A percentile compares a stretch with the other conserved stretches of the same genome.
Evolutionary conservation across 2,113 vertebrate genomes (phyloP).

Genomic region (Boulengeromyrus knoepffleri): DNA sequence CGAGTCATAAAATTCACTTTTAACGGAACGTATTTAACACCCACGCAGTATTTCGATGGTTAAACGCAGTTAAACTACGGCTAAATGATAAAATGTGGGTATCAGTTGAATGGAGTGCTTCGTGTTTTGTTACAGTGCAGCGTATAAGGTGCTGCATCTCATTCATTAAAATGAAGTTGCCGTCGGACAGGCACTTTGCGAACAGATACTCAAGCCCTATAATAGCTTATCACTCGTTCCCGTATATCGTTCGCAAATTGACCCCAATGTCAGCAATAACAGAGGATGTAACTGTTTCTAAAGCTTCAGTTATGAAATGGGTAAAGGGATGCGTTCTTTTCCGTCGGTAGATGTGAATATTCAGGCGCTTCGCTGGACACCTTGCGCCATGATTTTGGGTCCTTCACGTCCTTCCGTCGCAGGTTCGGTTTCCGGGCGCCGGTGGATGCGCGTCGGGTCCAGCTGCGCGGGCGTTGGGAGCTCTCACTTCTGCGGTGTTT

Average conservation of each 20-base stretch:
- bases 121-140: not conserved
- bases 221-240: not conserved
- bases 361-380: conserved; percentile 30
- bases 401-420: conserved; percentile 23
- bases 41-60: not conserved
- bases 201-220: not conserved
- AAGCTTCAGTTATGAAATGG: not conserved
- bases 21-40: not conserved
- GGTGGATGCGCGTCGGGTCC: not conserved
- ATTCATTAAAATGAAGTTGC: not conserved
- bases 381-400: conserved; percentile 8
- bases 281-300: not conserved
- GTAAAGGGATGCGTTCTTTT: not conserved
- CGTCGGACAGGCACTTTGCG: not conserved
- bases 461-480: not conserved
- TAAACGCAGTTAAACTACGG: not conserved
- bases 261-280: not conserved
- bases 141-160: not conserved
- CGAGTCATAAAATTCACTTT: not conserved
- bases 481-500: not conserved
- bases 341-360: not conserved
- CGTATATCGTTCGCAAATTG: not conserved
- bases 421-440: not conserved
- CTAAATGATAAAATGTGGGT: not conserved
- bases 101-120: not conserved